Base-by-base conservation (phyloP, 2,797 vertebrate species). In the Hoplostethus atlanticus region DNA sequence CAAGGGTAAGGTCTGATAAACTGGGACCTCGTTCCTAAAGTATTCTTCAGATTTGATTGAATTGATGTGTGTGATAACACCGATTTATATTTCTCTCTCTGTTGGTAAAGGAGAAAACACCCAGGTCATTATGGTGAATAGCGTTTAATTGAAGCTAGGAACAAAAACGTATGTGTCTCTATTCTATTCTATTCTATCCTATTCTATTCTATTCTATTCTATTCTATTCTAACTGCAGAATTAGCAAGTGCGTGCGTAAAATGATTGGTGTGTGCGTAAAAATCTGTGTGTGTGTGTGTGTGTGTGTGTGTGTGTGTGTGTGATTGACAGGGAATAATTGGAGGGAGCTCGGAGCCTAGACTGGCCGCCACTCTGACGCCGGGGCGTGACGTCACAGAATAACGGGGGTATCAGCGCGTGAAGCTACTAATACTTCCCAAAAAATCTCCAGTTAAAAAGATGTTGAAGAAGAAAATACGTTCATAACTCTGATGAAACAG, bases 321-420 rank as follows among this genome's bases (percentile, higher is more conserved):
- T 85, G 84, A 90, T 65, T 93, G 90, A 92, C 85, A 76, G 64
- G 76, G 77, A 88, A 87, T 93, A 90, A 89, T 86, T 89, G 82
- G 79, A 76, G 61, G 82, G 65, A 72, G 89, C 92, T 93, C 78
- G 60, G 83, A 83, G 79, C 90, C 91, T 60, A 65, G 89, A 91
- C 89, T 87, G 87, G 94, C 95, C 94, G 96, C 95, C 96, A 94
- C 87, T 84, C 91, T 89, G 96, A 97, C 96, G 96, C 96, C 96
- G 90, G 87, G 68, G 67, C 85, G 81, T 95, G 95, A 97, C 95
- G 95, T 97, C 95, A 97, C 92, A 87, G 83, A 81, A 82, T 83
- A 89, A 78, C 74, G 79, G 67, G 67, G 40, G 72, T 72, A 81
- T 91, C 91, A 94, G 92, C 89, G 94, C 93, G 94, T 94, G 87